Evolutionary conservation across 1,140 invertebrate species (phyloP).

Genomic region (Paracyclopina nana): DNA sequence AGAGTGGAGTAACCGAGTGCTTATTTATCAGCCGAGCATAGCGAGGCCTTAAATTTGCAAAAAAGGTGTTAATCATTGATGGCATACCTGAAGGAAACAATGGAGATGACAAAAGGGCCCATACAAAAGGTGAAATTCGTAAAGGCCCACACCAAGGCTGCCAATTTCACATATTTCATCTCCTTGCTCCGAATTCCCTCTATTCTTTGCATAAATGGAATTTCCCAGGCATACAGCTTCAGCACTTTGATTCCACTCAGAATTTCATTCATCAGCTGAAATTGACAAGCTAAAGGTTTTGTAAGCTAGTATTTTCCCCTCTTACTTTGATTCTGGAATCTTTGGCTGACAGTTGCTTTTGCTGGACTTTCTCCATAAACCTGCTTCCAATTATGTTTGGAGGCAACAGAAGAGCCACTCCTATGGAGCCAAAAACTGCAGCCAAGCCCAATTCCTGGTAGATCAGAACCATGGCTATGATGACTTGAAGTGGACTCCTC

Average conservation of each 20-base stretch:
- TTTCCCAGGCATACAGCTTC: slow-evolving; percentile 23
- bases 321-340: slow-evolving; percentile 30
- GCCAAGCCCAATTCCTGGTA: slow-evolving; percentile 27
- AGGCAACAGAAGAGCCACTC: slow-evolving; percentile 29
- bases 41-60: no score
- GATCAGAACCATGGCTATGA: slow-evolving; percentile 25
- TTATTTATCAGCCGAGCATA: no score
- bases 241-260: slow-evolving; percentile 29
- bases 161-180: slow-evolving; percentile 18
- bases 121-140: slow-evolving; percentile 17
- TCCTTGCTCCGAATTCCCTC: slow-evolving; percentile 20
- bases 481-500: slow-evolving; percentile 25
- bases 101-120: background rate
- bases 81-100: slow-evolving; percentile 6
- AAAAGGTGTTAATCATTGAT: no score
- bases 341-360: slow-evolving; percentile 24
- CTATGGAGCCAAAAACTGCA: slow-evolving; percentile 22
- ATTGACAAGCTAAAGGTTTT: no score
- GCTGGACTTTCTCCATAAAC: slow-evolving; percentile 26
- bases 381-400: slow-evolving; percentile 28
- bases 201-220: slow-evolving; percentile 21
- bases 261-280: slow-evolving; percentile 28
- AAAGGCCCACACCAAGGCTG: slow-evolving; percentile 19
- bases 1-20: no score
- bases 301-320: no score